These are phyloP conservation scores for Nerophis lumbriciformis DNA, from an alignment of 2,113 vertebrate species.

Conservation along the genomic window DNA sequence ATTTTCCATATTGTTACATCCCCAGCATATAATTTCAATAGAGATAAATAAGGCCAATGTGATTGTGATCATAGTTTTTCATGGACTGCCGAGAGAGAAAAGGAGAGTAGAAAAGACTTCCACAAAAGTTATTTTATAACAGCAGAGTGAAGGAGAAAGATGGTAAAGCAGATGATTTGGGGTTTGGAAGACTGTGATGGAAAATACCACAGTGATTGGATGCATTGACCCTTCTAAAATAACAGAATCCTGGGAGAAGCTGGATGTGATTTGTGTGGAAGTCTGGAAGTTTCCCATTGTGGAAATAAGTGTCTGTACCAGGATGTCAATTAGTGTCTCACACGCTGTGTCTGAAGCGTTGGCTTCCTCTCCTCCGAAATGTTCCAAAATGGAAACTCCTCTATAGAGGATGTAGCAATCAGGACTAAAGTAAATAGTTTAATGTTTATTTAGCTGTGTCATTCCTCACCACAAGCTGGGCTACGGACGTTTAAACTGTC, in stretches of 20 bases:
- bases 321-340: conserved; percentile 24
- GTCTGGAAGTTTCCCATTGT: conserved; percentile 31
- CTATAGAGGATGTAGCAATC: conserved; percentile 2
- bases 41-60: too few species aligned
- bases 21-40: too few species aligned
- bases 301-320: conserved; percentile 36
- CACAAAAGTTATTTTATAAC: too few species aligned
- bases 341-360: conserved; percentile 14
- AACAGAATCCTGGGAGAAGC: conserved; percentile 3
- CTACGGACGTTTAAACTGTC: too few species aligned
- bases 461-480: too few species aligned
- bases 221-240: too few species aligned
- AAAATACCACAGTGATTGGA: too few species aligned
- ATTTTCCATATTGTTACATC: too few species aligned
- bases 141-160: too few species aligned
- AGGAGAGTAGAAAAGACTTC: neutral
- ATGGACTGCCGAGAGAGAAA: neutral
- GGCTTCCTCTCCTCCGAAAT: conserved; percentile 25
- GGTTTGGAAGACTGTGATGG: too few species aligned
- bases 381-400: conserved; percentile 42
- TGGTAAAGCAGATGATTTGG: too few species aligned
- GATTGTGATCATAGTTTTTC: conserved; percentile 9
- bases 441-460: neutral
- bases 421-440: neutral
- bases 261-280: conserved; percentile 8